phyloP scores from a whole-genome alignment of 2,113 vertebrate species.

The Scytalopus superciliaris region DNA sequence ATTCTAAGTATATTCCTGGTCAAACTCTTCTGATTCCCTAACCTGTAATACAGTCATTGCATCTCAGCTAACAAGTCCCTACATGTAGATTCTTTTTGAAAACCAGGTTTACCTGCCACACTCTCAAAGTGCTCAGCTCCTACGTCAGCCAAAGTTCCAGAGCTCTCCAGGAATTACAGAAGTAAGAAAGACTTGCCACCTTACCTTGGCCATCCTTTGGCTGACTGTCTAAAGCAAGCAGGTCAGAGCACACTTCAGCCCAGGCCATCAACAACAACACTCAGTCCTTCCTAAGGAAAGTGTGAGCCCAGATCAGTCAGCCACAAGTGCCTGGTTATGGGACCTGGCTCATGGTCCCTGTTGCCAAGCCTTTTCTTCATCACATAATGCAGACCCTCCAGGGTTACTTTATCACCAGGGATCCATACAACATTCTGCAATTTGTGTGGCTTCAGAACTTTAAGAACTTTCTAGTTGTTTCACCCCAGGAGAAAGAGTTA shows the following conservation, averaged over 20 bases:
- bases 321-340: not conserved
- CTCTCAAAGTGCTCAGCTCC: not conserved
- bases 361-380: not conserved
- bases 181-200: not conserved
- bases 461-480: not conserved
- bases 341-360: rapidly evolving
- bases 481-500: not conserved
- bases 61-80: not conserved
- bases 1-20: not conserved
- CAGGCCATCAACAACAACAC: not conserved
- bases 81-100: not conserved
- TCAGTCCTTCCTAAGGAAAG: not conserved
- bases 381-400: not conserved
- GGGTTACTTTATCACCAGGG: not conserved
- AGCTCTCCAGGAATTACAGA: not conserved
- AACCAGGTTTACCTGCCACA: not conserved
- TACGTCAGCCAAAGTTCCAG: not conserved
- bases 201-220: not conserved
- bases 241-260: not conserved
- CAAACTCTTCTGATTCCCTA: not conserved
- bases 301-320: rapidly evolving
- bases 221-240: not conserved
- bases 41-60: not conserved
- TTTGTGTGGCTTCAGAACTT: not conserved
- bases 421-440: not conserved